A percentile compares a stretch with the other conserved stretches of the same genome.
These are phyloP conservation scores for Scolopax bukidnonensis DNA, from an alignment of 2,797 vertebrate species.

Conservation along the genomic window DNA sequence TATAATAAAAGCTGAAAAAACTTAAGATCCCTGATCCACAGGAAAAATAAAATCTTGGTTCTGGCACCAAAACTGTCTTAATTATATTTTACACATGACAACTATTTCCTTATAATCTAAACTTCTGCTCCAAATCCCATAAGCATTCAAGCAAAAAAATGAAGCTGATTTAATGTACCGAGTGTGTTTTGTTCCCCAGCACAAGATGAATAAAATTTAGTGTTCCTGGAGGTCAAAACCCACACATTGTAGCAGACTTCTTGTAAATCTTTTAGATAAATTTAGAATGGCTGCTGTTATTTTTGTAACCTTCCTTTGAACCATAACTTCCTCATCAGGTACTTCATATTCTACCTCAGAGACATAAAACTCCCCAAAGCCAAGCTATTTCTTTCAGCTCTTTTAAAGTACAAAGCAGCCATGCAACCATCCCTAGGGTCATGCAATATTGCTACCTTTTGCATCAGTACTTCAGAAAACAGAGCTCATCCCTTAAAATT, in stretches of 20 bases:
- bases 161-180: constrained; percentile 76
- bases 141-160: constrained; percentile 58
- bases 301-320: constrained; percentile 84
- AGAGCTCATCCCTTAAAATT: constrained; percentile 44
- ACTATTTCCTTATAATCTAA: constrained; percentile 70
- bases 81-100: constrained; percentile 70
- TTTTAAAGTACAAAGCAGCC: constrained; percentile 66
- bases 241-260: constrained; percentile 71
- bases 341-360: constrained; percentile 76
- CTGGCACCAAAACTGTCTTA: constrained; percentile 60
- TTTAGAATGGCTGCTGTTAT: constrained; percentile 78
- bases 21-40: neutral
- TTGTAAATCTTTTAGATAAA: constrained; percentile 81
- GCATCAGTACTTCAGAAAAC: constrained; percentile 42
- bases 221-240: constrained; percentile 73
- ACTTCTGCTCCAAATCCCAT: constrained; percentile 68
- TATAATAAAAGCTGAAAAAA: neutral
- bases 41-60: constrained; percentile 59
- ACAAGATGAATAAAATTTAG: constrained; percentile 75
- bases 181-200: constrained; percentile 59
- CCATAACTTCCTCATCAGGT: constrained; percentile 81
- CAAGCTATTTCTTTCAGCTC: constrained; percentile 61
- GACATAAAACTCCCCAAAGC: constrained; percentile 69
- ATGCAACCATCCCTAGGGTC: neutral
- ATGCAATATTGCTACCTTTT: constrained; percentile 25